Conservation (phyloP, 2,797 vertebrate species). For the Liparis tanakae region DNA sequence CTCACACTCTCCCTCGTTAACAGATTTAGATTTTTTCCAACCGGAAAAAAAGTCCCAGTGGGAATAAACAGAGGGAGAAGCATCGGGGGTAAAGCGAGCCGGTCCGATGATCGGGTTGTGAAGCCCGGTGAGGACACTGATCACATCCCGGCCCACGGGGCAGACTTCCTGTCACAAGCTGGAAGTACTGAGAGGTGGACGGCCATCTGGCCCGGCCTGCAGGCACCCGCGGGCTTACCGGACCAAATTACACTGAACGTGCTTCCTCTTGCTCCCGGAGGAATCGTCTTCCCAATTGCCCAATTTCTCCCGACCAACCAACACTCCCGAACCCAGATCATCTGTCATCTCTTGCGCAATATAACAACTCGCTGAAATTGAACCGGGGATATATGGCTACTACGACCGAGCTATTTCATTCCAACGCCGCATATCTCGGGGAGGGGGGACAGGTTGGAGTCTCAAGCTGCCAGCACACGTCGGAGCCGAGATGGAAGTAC, state of each 20-base stretch:
- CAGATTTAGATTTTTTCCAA: slow-evolving; percentile 11
- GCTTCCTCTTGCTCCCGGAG: slow-evolving; percentile 17
- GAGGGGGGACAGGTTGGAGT: slow-evolving; percentile 37
- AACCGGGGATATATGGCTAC: too few relatives aligned
- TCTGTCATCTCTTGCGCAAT: neutral
- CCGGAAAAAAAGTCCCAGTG: slow-evolving; percentile 27
- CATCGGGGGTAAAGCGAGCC: slow-evolving; percentile 29
- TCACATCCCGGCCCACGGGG: slow-evolving; percentile 55
- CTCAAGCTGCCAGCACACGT: slow-evolving; percentile 20
- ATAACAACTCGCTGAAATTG: too few relatives aligned
- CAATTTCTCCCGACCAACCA: neutral
- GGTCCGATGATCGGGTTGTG: slow-evolving; percentile 43
- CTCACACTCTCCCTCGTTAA: neutral
- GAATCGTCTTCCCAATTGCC: neutral
- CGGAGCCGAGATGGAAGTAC: slow-evolving; percentile 38
- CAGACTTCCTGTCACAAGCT: slow-evolving; percentile 55
- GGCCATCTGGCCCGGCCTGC: slow-evolving; percentile 49
- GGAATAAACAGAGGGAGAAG: slow-evolving; percentile 21
- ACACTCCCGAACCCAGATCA: neutral
- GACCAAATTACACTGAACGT: slow-evolving; percentile 38
- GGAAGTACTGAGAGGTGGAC: slow-evolving; percentile 44
- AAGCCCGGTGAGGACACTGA: slow-evolving; percentile 39
- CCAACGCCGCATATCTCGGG: neutral
- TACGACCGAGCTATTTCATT: too few relatives aligned
- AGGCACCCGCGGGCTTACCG: slow-evolving; percentile 40